Evolutionary conservation across 1,140 invertebrate species (phyloP), one percentile per base, ranked within the genome.

Genomic region (Lordiphosa collinella): DNA sequence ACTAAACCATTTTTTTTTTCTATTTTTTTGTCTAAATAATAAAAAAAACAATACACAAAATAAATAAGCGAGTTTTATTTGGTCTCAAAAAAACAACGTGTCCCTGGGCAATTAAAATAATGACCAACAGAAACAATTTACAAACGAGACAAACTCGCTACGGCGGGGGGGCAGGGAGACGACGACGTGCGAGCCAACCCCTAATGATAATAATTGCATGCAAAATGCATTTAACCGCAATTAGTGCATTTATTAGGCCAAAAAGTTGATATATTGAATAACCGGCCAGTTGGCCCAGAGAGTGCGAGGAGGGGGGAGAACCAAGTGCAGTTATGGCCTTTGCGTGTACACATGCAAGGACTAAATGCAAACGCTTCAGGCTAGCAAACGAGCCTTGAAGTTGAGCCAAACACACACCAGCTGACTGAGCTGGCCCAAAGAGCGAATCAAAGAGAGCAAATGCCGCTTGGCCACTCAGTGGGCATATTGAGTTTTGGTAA

Each of bases 221-320:
- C 79, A 82, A 87, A 87, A 74, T 71, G 85, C 75, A 78, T 87
- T 87, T 87, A 87, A 87, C 85, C 85, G 85, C 85, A 87, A 87
- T 87, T 87, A 87, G 79, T 87, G 75, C 79, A 85, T 87, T 87
- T 87, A 87, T 87, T 87, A 76, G 79, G 85, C 78, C 85, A 85
- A 78, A 44, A 85, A 84, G 71, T 61, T 72, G 71, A 74, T 73
- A 70, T 73, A 85, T 85, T 82, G 70, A 85, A 71, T 78, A 78
- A 67, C 61, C 44, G 63, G 54, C 58, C 44, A 65, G 57, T 62
- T 66, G 52, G 47, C 63, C 63, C 70, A 68, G 62, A 68, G 63
- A 67, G 55, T 49, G 43, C 13, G 25, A 48, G 12, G 22, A 36
- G 11, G 1, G 13, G 14, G 16, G 16, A 7, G 14, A 31, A 29